Conservation (phyloP, 2,113 vertebrate species). For the Epinephelus cyanopodus region DNA sequence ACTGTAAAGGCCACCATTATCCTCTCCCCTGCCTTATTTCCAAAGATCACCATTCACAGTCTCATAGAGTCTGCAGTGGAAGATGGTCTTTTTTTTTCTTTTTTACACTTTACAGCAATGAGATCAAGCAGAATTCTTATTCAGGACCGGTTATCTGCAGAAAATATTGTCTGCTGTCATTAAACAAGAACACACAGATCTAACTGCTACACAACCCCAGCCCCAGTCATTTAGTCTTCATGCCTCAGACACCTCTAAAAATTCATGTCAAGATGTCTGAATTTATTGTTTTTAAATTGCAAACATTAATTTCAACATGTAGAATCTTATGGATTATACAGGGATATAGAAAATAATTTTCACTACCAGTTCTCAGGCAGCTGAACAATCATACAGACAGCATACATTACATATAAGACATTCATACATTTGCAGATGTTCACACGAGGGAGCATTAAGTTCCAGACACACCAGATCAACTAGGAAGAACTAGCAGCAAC, state of each 20-base stretch:
- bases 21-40: constrained; percentile 1
- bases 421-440: too few relatives aligned
- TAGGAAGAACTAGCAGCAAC: too few relatives aligned
- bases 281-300: neutral
- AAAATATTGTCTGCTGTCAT: neutral
- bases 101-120: neutral
- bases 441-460: too few relatives aligned
- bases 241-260: neutral
- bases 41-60: neutral
- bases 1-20: constrained; percentile 6
- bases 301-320: too few relatives aligned
- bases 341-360: too few relatives aligned
- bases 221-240: neutral
- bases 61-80: neutral
- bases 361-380: too few relatives aligned
- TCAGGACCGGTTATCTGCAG: neutral
- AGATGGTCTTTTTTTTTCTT: neutral
- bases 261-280: neutral
- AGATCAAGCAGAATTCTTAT: neutral
- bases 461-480: too few relatives aligned
- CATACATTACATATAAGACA: too few relatives aligned
- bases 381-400: too few relatives aligned
- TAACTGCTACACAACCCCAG: neutral
- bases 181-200: neutral
- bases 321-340: too few relatives aligned